These are phyloP conservation scores for Ochotona princeps DNA, from an alignment of 2,113 vertebrate species.

Conservation along the genomic window DNA sequence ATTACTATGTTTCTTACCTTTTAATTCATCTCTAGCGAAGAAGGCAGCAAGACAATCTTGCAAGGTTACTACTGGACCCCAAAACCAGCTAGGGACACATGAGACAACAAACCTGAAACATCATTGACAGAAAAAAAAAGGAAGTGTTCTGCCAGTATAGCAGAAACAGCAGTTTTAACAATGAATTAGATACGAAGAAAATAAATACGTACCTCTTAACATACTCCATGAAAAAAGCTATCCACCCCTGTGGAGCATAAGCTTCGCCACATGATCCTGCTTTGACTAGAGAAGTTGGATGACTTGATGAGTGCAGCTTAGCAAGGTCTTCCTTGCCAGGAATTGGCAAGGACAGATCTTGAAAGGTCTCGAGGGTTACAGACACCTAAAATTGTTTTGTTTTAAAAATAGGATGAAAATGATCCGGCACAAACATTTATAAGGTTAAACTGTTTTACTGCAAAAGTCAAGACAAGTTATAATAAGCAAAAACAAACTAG, in stretches of 20 bases:
- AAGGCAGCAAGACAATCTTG: conserved; percentile 99
- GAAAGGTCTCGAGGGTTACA: conserved; percentile 98
- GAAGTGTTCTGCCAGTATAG: conserved; percentile 85
- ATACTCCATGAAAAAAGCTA: conserved; percentile 98
- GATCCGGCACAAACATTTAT: conserved; percentile 59
- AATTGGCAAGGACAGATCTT: conserved; percentile 98
- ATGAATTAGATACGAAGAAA: conserved; percentile 27
- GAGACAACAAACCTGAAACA: conserved; percentile 89
- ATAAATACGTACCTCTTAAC: conserved; percentile 92
- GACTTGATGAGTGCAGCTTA: conserved; percentile 96
- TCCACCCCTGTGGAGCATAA: conserved; percentile 97
- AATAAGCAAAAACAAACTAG: background rate
- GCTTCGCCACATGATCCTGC: conserved; percentile 97
- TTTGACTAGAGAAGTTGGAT: conserved; percentile 96
- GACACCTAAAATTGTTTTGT: conserved; percentile 89
- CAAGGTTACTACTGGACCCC: conserved; percentile 98
- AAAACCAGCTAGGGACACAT: conserved; percentile 96
- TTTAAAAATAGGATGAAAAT: conserved; percentile 71
- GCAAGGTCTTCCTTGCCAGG: conserved; percentile 99
- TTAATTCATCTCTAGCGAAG: conserved; percentile 98
- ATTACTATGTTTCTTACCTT: conserved; percentile 89
- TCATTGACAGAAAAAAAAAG: conserved; percentile 86
- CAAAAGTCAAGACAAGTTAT: conserved; percentile 62
- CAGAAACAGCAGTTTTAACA: conserved; percentile 82
- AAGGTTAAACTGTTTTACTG: conserved; percentile 50